Base-by-base conservation (phyloP, 2,888 invertebrate species). In the Dyspetes luteomarginatus region DNA sequence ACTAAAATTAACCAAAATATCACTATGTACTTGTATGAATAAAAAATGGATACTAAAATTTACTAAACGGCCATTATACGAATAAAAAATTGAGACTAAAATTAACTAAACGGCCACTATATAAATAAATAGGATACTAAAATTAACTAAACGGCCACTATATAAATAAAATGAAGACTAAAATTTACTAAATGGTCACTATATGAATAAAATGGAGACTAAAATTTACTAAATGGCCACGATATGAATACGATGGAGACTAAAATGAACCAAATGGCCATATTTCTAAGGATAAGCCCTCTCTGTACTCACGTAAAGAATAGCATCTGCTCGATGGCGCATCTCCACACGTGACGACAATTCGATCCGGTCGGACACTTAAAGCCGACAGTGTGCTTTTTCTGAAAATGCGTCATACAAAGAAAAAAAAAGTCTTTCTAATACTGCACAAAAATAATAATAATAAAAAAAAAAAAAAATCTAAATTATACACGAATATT, bases 281-380 rank as follows among this genome's bases (percentile, higher is more conserved):
- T n/a, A n/a, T n/a, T n/a, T n/a, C n/a, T n/a, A n/a, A n/a, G n/a
- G n/a, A n/a, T n/a, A n/a, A n/a, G n/a, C n/a, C 36, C 12, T 12
- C 9, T 36, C 36, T 50, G 69, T 89, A 94, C 96, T 95, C 93
- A 98, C 98, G 98, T 99, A 93, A 98, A 99, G 93, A 99, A 99
- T 85, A 98, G 93, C 96, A 98, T 97, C 93, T 99, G 99, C 91
- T 99, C 98, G 85, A 99, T 97, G 60, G 98, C 98, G 93, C 98
- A 98, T 90, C 97, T 95, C 99, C 99, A 99, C 82, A 99, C 96
- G 93, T 99, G 98, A 85, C 98, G 96, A 91, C 98, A 98, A 68
- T 98, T 96, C 52, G 97, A 95, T 58, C 97, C 96, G 85, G 97
- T 97, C 72, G 97, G 97, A 93, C 99, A 99, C 92, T 98, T 98